phyloP scores from a whole-genome alignment of 2,113 vertebrate species.

The Peromyscus californicus region DNA sequence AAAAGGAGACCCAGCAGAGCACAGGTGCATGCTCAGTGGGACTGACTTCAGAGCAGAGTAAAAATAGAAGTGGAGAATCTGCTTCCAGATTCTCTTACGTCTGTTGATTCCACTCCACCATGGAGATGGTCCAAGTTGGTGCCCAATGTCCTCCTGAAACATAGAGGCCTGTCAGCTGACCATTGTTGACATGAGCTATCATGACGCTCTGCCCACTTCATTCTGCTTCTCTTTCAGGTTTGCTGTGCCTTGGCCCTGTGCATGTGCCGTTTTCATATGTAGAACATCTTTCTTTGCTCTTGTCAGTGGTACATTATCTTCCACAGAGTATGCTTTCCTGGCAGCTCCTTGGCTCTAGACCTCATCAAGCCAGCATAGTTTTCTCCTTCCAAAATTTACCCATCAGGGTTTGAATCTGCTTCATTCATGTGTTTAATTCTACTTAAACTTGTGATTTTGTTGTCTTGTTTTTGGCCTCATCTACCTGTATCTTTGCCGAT shows the following conservation, averaged over 20 bases:
- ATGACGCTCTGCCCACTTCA: fast-evolving
- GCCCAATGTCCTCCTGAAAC: no score
- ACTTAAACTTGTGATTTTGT: neutral
- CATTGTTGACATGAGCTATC: fast-evolving
- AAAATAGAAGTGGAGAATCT: neutral
- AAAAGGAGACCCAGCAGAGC: neutral
- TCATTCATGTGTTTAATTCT: neutral
- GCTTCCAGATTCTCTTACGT: neutral
- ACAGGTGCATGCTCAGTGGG: constrained; percentile 41
- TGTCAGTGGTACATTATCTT: neutral
- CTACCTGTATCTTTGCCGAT: neutral
- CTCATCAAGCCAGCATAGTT: neutral
- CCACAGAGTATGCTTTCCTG: no score
- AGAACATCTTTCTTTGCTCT: neutral
- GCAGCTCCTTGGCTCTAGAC: neutral
- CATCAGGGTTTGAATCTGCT: neutral
- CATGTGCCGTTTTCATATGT: fast-evolving
- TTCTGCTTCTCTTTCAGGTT: neutral
- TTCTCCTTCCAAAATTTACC: neutral
- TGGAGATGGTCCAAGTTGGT: neutral
- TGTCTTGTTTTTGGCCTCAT: neutral
- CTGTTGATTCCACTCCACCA: neutral
- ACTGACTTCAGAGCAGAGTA: neutral
- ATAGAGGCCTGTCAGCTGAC: fast-evolving
- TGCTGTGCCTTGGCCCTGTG: neutral